Conservation (phyloP, 1,140 invertebrate species). For the Druon quercuslanigerum region DNA sequence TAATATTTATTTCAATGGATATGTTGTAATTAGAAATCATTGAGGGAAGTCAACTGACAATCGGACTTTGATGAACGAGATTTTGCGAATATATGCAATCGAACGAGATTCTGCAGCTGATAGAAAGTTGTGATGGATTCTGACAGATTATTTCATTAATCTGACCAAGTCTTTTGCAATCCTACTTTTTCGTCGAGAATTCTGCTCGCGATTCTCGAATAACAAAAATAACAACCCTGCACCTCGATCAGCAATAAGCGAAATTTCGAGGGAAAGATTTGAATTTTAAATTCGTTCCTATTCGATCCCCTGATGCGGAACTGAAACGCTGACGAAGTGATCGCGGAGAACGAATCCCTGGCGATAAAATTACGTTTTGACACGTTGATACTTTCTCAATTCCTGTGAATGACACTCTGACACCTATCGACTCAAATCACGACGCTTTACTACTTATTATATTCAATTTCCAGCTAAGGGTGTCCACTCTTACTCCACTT, state of each 20-base stretch:
- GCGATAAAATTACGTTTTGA: conserved; percentile 30
- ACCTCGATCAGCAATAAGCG: conserved; percentile 19
- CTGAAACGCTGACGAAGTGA: conserved; percentile 17
- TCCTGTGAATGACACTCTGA: conserved; percentile 3
- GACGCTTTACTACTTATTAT: neutral
- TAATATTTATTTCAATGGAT: too few relatives aligned
- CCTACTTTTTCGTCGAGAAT: neutral
- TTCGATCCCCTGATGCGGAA: conserved; percentile 6
- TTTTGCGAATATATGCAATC: neutral
- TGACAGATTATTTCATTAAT: conserved; percentile 9
- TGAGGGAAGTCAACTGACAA: neutral
- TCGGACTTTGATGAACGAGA: neutral
- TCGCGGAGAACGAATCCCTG: conserved; percentile 18
- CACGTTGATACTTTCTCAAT: conserved; percentile 1
- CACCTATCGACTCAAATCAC: neutral
- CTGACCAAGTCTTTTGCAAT: neutral
- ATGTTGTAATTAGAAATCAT: neutral
- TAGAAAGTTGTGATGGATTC: neutral
- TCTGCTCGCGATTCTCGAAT: neutral
- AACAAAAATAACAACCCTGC: conserved; percentile 15
- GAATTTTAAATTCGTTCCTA: conserved; percentile 23
- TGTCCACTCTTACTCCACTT: neutral
- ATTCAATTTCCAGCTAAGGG: conserved; percentile 2
- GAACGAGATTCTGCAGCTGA: neutral
- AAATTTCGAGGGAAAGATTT: conserved; percentile 8